Conservation (phyloP, 1,140 invertebrate genomes). For the Yoshiicerus persimilis region DNA sequence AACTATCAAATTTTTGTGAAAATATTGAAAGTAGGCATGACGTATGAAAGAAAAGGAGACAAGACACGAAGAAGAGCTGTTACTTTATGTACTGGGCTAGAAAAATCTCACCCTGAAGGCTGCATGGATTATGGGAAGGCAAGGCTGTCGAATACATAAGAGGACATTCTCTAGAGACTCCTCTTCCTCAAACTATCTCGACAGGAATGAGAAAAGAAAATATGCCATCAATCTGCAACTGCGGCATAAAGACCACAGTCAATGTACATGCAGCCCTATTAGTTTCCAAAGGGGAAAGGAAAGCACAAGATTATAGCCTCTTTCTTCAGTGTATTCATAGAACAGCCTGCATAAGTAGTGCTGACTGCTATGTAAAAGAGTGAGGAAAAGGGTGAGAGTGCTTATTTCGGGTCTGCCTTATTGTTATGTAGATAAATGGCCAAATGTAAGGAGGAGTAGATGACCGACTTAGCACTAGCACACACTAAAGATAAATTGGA, state of each 20-base stretch:
- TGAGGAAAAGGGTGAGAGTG: neutral
- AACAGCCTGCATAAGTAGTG: neutral
- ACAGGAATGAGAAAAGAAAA: conserved; percentile 14
- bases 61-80: neutral
- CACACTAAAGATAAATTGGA: too few species aligned
- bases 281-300: neutral
- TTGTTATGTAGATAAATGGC: neutral
- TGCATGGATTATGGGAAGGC: neutral
- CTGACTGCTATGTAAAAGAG: neutral
- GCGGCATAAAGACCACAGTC: neutral
- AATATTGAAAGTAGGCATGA: neutral
- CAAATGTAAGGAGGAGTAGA: neutral
- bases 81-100: neutral
- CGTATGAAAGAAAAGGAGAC: neutral
- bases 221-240: conserved; percentile 19
- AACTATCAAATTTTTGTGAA: neutral
- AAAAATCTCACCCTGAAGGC: neutral
- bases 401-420: neutral
- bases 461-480: neutral
- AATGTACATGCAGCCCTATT: neutral
- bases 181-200: neutral
- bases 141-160: neutral
- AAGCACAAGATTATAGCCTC: too few species aligned
- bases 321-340: too few species aligned
- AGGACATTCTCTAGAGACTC: conserved; percentile 8